Evolutionary conservation across 2,888 invertebrate species (phyloP), one percentile per base, ranked within the genome.

Genomic region (Trichopria drosophilae): DNA sequence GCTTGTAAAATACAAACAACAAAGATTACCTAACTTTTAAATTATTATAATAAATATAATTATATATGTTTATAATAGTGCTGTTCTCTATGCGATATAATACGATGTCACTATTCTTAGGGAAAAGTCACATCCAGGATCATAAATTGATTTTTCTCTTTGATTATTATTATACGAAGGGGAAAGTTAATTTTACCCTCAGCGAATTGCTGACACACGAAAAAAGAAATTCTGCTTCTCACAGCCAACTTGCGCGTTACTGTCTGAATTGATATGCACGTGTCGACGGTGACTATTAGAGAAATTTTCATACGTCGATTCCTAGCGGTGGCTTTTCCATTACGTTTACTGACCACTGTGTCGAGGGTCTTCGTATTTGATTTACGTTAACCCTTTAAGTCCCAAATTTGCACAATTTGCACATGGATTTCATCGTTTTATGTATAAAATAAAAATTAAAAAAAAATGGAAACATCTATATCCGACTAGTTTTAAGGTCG

Each of bases 1-100:
- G 72, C 70, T 69, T 73, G 72, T 72, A 74, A 74, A 73, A 72
- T 74, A 74, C 73, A 74, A 74, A 74, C 73, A 74, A 73, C 73
- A 74, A 72, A 72, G 70, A 70, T 66, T 72, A 70, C 67, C 71
- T 72, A 73, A 71, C 64, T 72, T 72, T 71, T 67, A 71, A 73
- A 73, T 73, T 71, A 73, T 71, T 67, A 68, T 69, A 73, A 73
- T 73, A 73, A 74, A 73, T 72, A 73, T 73, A 72, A 72, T 74
- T 62, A 71, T 71, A 71, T 68, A 69, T 67, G 64, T 56, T 67
- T 69, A 69, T 70, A 69, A 65, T 70, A 69, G 72, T 69, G 68
- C 66, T 68, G 65, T 62, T 69, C 62, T 69, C 68, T 69, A 69
- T 68, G 63, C 12, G 6, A 31, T 47, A 29, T 47, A 36, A 45